Percentiles rank a stretch among this genome's conserved stretches.
These are phyloP conservation scores for Drosophila sturtevanti DNA, from an alignment of 1,140 invertebrate genomes.

Conservation along the genomic window DNA sequence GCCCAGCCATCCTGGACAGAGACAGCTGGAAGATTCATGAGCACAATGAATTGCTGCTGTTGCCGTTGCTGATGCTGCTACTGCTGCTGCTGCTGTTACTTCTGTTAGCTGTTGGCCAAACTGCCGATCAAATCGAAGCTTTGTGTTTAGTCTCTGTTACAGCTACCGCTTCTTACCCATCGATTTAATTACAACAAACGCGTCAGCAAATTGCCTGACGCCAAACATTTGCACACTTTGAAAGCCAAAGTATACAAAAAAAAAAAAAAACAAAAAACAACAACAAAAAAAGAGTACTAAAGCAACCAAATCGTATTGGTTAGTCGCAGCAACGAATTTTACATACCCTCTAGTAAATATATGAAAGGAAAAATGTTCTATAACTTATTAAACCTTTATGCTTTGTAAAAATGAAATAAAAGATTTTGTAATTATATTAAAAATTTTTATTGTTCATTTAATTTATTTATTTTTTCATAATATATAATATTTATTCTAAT, in stretches of 20 bases:
- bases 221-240: slow-evolving; percentile 78
- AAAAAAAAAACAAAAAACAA: slow-evolving; percentile 35
- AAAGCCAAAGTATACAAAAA: slow-evolving; percentile 64
- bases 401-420: no score
- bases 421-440: no score
- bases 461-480: no score
- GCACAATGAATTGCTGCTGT: slow-evolving; percentile 4
- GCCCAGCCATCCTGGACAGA: slow-evolving; percentile 57
- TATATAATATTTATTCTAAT: no score
- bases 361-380: no score
- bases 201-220: slow-evolving; percentile 80
- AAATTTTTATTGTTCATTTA: no score
- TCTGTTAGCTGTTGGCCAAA: slow-evolving; percentile 18
- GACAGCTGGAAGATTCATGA: slow-evolving; percentile 37
- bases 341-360: slow-evolving; percentile 1
- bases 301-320: slow-evolving; percentile 11
- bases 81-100: not conserved
- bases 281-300: slow-evolving; percentile 33
- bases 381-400: no score
- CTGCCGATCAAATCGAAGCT: slow-evolving; percentile 74
- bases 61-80: not conserved
- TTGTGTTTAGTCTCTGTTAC: slow-evolving; percentile 46
- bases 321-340: not conserved
- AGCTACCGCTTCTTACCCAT: slow-evolving; percentile 47
- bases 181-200: slow-evolving; percentile 81